phyloP scores from a whole-genome alignment of 2,888 invertebrate species.

The Papilio gigon region DNA sequence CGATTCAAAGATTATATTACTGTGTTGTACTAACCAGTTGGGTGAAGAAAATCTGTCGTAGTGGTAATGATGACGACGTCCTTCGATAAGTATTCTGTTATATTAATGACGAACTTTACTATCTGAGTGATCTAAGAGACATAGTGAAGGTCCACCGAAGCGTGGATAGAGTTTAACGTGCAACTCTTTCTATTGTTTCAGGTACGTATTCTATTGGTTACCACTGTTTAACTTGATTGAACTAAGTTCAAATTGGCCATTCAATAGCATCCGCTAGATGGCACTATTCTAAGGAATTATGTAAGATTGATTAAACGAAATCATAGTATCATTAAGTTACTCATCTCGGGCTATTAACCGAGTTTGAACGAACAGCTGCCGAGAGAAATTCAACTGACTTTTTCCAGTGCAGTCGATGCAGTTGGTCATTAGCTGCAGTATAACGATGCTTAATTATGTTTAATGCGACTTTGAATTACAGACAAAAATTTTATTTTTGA shows the following conservation, averaged over 20 bases:
- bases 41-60: too few species aligned
- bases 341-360: constrained; percentile 22
- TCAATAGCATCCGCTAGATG: not conserved
- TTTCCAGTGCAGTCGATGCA: constrained; percentile 27
- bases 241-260: not conserved
- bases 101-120: too few species aligned
- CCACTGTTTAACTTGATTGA: not conserved
- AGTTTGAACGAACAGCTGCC: constrained; percentile 24
- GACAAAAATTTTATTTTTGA: constrained; percentile 12
- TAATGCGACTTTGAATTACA: constrained; percentile 21
- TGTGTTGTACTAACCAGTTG: too few species aligned
- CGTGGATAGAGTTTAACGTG: too few species aligned
- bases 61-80: too few species aligned
- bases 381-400: constrained; percentile 18
- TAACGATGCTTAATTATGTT: constrained; percentile 30
- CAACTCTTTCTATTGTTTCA: too few species aligned
- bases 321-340: constrained; percentile 28
- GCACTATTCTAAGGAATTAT: not conserved
- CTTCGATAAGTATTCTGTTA: too few species aligned
- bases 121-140: too few species aligned
- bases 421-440: constrained; percentile 21
- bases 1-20: too few species aligned
- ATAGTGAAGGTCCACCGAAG: too few species aligned
- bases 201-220: too few species aligned
- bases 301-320: constrained; percentile 9